Percentiles rank a stretch among this genome's conserved stretches.
Evolutionary conservation across 2,113 vertebrate genomes (phyloP).

Genomic region (Paramormyrops kingsleyae): DNA sequence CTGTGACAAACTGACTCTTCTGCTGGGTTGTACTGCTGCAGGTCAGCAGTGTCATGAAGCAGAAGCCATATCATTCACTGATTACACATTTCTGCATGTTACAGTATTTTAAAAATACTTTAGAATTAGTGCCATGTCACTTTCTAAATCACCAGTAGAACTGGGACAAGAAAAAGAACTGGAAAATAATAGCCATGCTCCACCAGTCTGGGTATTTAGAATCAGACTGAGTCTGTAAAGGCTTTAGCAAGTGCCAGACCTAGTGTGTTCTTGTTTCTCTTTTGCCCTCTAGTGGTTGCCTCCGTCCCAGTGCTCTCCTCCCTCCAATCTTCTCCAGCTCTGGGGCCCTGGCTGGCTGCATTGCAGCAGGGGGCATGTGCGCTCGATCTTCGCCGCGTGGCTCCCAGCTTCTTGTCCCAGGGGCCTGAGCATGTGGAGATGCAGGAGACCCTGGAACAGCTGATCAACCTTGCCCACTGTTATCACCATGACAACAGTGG

Average conservation of each 20-base stretch:
- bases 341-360: slow-evolving; percentile 47
- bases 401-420: slow-evolving; percentile 62
- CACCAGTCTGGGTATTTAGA: background rate
- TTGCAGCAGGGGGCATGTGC: slow-evolving; percentile 45
- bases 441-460: slow-evolving; percentile 70
- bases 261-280: background rate
- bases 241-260: background rate
- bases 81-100: background rate
- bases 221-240: background rate
- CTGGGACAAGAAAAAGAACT: background rate
- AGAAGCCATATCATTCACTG: background rate
- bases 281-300: slow-evolving; percentile 38
- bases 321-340: slow-evolving; percentile 45
- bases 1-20: background rate
- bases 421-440: slow-evolving; percentile 63
- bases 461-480: slow-evolving; percentile 60
- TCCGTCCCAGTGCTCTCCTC: slow-evolving; percentile 57
- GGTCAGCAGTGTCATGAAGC: background rate
- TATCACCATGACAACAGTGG: slow-evolving; percentile 56
- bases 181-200: background rate
- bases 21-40: background rate
- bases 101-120: background rate
- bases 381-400: slow-evolving; percentile 50
- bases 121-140: background rate
- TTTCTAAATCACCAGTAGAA: background rate